These are phyloP conservation scores for Hypsibius dujardini DNA, from an alignment of 1,140 invertebrate species.

Conservation along the genomic window DNA sequence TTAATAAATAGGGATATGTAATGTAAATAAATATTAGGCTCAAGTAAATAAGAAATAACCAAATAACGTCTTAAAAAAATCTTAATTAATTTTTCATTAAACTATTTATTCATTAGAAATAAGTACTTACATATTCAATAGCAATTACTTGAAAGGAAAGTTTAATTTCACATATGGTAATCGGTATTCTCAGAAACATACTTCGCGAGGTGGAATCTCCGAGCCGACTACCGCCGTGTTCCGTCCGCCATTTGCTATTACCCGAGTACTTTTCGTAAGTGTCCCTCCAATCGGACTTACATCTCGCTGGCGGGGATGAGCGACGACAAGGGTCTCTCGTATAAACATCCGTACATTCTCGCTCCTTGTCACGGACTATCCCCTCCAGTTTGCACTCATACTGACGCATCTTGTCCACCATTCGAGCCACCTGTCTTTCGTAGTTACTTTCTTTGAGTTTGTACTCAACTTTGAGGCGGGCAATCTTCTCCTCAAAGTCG, in stretches of 20 bases:
- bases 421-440: slow-evolving; percentile 1
- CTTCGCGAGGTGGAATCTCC: slow-evolving; percentile 3
- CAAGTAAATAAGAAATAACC: too few relatives aligned
- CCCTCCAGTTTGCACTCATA: slow-evolving; percentile 5
- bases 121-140: too few relatives aligned
- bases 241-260: not conserved
- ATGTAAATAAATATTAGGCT: too few relatives aligned
- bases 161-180: too few relatives aligned
- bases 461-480: not conserved
- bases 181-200: not conserved
- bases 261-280: not conserved
- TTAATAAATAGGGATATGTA: too few relatives aligned
- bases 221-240: not conserved
- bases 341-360: not conserved
- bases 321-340: not conserved
- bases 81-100: too few relatives aligned
- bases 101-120: too few relatives aligned
- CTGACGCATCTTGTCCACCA: slow-evolving; percentile 7
- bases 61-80: too few relatives aligned
- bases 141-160: too few relatives aligned
- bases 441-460: not conserved
- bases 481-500: not conserved
- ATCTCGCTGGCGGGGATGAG: not conserved
- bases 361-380: slow-evolving; percentile 7
- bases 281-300: not conserved